Conservation (phyloP, 2,888 invertebrate genomes). For the Phortica okadai region DNA sequence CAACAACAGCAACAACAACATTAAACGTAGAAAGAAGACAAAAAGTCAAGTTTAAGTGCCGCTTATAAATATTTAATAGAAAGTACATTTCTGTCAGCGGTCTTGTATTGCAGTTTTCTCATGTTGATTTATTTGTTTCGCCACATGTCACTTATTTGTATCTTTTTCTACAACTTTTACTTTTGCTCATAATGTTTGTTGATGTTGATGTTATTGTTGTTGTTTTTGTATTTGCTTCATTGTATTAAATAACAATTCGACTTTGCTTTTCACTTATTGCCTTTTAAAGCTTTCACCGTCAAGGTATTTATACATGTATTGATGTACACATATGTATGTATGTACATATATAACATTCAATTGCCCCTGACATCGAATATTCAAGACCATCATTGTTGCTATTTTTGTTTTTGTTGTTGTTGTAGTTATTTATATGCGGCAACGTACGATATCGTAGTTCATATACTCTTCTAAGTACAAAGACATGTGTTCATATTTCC, state of each 20-base stretch:
- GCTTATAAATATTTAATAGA: not conserved
- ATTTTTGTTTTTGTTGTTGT: no score
- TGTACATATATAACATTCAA: not conserved
- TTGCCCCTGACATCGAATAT: not conserved
- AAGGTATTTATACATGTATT: not conserved
- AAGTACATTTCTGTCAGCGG: not conserved
- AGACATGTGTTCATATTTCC: no score
- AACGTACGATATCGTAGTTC: not conserved
- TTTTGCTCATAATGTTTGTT: constrained; percentile 32
- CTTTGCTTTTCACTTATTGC: constrained; percentile 11
- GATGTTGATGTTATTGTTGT: constrained; percentile 42
- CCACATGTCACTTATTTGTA: not conserved
- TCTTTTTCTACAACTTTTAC: not conserved
- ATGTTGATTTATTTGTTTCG: not conserved
- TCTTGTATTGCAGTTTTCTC: not conserved
- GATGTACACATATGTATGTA: not conserved
- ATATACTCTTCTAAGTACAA: no score
- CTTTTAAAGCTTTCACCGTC: not conserved
- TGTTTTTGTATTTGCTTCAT: not conserved
- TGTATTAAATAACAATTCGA: constrained; percentile 11
- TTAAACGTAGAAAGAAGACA: not conserved
- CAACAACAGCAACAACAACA: constrained; percentile 11
- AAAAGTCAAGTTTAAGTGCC: not conserved
- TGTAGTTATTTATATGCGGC: not conserved
- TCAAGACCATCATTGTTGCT: not conserved